These are phyloP conservation scores for Nestor notabilis DNA, from an alignment of 2,113 vertebrate genomes.

Conservation along the genomic window DNA sequence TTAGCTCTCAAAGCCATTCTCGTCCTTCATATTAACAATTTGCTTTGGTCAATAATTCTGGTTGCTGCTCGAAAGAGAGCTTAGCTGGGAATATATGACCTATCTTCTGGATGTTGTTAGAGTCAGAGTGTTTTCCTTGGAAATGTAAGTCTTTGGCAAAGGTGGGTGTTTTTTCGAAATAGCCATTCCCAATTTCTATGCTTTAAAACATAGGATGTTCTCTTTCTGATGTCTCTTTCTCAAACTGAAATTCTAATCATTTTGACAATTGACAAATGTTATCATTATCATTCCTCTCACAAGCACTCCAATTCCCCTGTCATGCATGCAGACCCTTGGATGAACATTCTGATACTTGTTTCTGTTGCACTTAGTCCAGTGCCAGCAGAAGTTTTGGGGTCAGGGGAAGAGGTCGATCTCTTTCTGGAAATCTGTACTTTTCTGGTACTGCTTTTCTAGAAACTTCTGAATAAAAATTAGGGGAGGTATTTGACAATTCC, in stretches of 20 bases:
- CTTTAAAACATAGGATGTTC: neutral
- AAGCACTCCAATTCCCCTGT: neutral
- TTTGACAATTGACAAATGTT: neutral
- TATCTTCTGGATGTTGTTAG: neutral
- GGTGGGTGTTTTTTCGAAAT: neutral
- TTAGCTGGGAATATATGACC: neutral
- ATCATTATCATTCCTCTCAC: neutral
- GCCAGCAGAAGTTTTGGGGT: neutral
- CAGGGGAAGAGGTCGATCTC: neutral
- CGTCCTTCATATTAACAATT: neutral
- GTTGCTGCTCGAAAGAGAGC: neutral
- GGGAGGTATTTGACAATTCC: neutral
- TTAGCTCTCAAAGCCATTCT: neutral
- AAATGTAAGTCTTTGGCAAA: neutral
- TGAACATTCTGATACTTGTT: neutral
- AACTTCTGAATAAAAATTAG: neutral
- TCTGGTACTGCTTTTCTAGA: neutral
- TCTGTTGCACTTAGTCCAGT: neutral
- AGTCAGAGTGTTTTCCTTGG: neutral
- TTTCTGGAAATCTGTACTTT: neutral
- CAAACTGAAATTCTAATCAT: neutral
- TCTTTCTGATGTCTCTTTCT: neutral
- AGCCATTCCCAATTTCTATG: neutral
- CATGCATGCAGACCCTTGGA: rapidly evolving
- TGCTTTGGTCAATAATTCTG: neutral